These are phyloP conservation scores for Heliconius melpomene DNA, from an alignment of 1,140 invertebrate genomes.

Conservation along the genomic window DNA sequence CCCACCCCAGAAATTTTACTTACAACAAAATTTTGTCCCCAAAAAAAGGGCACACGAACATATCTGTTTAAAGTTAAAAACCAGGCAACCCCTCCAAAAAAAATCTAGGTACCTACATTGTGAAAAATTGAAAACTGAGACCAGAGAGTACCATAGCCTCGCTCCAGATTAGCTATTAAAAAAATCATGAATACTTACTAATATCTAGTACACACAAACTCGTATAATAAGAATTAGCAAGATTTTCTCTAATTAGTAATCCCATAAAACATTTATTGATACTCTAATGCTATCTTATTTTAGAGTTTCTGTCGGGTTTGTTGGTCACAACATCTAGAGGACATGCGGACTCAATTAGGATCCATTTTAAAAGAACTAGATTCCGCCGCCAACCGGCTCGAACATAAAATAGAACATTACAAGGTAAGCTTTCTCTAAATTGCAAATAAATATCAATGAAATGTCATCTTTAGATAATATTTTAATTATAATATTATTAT, in stretches of 20 bases:
- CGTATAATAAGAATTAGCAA: neutral
- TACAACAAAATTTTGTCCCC: no score
- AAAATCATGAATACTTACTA: no score
- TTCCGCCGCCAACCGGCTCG: slow-evolving; percentile 71
- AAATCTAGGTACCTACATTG: no score
- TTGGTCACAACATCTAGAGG: slow-evolving; percentile 81
- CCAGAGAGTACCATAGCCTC: no score
- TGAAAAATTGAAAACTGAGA: no score
- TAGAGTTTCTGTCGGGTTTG: slow-evolving; percentile 82
- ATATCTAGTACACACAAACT: no score
- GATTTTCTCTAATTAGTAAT: neutral
- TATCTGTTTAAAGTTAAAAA: no score
- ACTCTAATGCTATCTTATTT: neutral
- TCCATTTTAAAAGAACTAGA: slow-evolving; percentile 80
- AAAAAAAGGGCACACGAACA: no score
- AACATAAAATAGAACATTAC: slow-evolving; percentile 81
- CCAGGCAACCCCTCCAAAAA: no score
- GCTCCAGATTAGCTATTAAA: no score
- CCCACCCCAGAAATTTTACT: no score
- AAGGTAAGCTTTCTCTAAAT: slow-evolving; percentile 59
- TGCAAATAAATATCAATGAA: slow-evolving; percentile 13
- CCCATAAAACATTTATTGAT: neutral
- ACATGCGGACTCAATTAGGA: slow-evolving; percentile 81
- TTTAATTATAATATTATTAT: no score
- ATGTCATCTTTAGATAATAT: neutral